phyloP scores from a whole-genome alignment of 2,113 vertebrate genomes.

The Cinclus cinclus region DNA sequence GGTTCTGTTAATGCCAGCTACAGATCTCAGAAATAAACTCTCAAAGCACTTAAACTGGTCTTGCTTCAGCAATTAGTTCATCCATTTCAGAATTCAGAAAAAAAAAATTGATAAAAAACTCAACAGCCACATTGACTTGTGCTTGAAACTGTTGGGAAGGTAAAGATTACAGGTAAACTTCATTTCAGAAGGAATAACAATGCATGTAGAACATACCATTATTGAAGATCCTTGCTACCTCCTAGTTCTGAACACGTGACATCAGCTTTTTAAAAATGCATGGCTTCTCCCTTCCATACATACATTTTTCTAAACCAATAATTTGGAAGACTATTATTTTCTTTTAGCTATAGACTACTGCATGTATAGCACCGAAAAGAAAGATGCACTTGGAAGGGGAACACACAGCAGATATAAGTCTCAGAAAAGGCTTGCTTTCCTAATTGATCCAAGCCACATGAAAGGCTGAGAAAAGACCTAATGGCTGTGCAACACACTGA shows the following conservation, averaged over 20 bases:
- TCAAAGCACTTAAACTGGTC: background rate
- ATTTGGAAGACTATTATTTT: background rate
- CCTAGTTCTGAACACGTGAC: background rate
- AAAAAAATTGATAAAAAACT: background rate
- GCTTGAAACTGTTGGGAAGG: background rate
- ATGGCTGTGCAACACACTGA: background rate
- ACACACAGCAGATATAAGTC: background rate
- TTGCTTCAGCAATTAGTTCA: constrained; percentile 18
- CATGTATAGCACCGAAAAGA: background rate
- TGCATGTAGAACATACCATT: background rate
- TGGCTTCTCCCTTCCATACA: background rate
- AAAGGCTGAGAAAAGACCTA: background rate
- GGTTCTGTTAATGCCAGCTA: background rate
- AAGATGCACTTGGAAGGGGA: background rate
- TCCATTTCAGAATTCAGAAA: background rate
- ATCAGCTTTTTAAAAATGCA: background rate
- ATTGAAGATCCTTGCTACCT: background rate
- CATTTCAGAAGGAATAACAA: background rate
- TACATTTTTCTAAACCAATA: background rate
- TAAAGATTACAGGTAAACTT: background rate
- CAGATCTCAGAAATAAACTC: background rate
- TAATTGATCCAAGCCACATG: background rate
- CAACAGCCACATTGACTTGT: background rate
- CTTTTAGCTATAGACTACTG: background rate
- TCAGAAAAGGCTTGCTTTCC: background rate